These are phyloP conservation scores for Pantherophis guttatus DNA, from an alignment of 2,113 vertebrate species.

Conservation along the genomic window DNA sequence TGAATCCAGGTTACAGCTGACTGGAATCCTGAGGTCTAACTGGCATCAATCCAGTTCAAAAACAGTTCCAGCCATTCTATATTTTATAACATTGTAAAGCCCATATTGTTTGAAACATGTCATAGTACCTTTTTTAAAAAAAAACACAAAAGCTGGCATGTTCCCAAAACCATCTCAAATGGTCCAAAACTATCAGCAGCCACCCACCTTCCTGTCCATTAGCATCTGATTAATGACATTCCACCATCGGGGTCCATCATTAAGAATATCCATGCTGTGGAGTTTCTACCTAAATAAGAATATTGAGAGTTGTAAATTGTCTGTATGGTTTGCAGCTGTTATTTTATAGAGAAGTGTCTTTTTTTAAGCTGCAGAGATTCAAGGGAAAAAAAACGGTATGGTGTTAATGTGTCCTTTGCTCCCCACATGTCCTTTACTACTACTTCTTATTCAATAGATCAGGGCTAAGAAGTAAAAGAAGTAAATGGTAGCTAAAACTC, in stretches of 20 bases:
- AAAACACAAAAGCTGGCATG: conserved; percentile 66
- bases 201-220: conserved; percentile 72
- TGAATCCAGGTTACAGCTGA: conserved; percentile 67
- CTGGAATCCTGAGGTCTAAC: conserved; percentile 71
- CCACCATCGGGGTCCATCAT: conserved; percentile 39
- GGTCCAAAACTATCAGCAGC: conserved; percentile 80
- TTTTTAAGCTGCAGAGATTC: background rate
- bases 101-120: conserved; percentile 75
- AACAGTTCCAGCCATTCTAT: conserved; percentile 60
- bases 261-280: conserved; percentile 53
- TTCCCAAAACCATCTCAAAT: conserved; percentile 70
- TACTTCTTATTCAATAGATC: background rate
- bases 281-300: conserved; percentile 45
- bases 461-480: background rate
- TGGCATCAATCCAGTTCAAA: conserved; percentile 65
- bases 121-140: conserved; percentile 60
- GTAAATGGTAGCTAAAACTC: background rate
- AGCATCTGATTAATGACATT: conserved; percentile 66
- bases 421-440: background rate
- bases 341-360: conserved; percentile 25
- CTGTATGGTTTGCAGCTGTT: conserved; percentile 47
- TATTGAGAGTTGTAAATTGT: conserved; percentile 45
- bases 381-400: background rate
- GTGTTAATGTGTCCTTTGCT: background rate
- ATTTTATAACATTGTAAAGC: conserved; percentile 77